These are phyloP conservation scores for Bibio marci DNA, from an alignment of 2,888 invertebrate genomes.

Conservation along the genomic window DNA sequence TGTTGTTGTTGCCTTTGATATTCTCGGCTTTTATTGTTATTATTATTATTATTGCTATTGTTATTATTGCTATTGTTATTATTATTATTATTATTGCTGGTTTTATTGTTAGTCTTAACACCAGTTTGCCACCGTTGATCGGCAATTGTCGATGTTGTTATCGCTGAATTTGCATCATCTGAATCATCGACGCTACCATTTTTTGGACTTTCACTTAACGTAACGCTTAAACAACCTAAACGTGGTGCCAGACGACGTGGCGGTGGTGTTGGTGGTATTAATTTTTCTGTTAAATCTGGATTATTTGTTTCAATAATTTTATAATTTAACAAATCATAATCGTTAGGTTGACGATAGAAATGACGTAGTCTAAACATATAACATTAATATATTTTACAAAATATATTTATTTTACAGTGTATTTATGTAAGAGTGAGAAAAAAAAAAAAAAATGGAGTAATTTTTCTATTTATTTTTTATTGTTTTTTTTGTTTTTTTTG, in stretches of 20 bases:
- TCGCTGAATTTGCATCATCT: slow-evolving; percentile 17
- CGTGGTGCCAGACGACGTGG: slow-evolving; percentile 3
- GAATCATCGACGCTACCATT: slow-evolving; percentile 18
- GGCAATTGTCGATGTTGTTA: slow-evolving; percentile 18
- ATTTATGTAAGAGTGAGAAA: no score
- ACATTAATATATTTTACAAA: no score
- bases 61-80: slow-evolving; percentile 10
- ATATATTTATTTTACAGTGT: no score
- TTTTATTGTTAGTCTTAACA: slow-evolving; percentile 10
- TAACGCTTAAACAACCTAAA: neutral
- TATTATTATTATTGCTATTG: slow-evolving; percentile 22
- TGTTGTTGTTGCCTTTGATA: slow-evolving; percentile 13
- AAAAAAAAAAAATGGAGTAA: no score
- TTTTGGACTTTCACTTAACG: slow-evolving; percentile 1
- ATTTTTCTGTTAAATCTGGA: neutral
- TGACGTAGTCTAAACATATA: no score
- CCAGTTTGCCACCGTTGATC: slow-evolving; percentile 15
- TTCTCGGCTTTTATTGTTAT: slow-evolving; percentile 7
- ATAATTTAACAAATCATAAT: neutral
- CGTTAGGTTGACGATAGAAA: neutral
- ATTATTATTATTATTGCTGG: slow-evolving; percentile 6
- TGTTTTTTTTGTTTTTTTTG: no score
- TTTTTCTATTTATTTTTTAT: no score
- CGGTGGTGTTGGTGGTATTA: slow-evolving; percentile 6
- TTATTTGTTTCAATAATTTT: slow-evolving; percentile 1